Evolutionary conservation across 2,888 invertebrate species (phyloP).

Genomic region (Ligdia adustata): DNA sequence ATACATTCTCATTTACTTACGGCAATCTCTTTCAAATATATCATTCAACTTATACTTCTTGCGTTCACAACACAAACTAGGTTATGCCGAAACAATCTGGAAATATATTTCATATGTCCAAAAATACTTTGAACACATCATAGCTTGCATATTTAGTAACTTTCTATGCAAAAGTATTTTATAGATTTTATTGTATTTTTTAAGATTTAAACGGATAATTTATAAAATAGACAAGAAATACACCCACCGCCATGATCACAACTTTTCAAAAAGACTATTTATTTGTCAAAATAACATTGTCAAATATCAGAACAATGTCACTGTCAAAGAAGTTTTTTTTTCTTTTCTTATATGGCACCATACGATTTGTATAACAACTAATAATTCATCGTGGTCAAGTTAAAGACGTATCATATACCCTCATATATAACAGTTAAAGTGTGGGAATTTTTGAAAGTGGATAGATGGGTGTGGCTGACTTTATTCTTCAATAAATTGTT

Average conservation of each 20-base stretch:
- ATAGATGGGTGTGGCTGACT: too few species aligned
- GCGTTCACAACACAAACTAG: slow-evolving; percentile 43
- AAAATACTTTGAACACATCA: slow-evolving; percentile 40
- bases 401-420: too few species aligned
- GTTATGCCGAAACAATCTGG: slow-evolving; percentile 51
- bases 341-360: too few species aligned
- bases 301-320: slow-evolving; percentile 1
- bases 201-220: slow-evolving; percentile 67
- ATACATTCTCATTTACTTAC: slow-evolving; percentile 45
- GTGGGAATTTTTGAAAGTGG: too few species aligned
- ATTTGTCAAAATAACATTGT: slow-evolving; percentile 24
- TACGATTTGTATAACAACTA: too few species aligned
- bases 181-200: slow-evolving; percentile 15
- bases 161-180: neutral
- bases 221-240: slow-evolving; percentile 51
- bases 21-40: slow-evolving; percentile 25
- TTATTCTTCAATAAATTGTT: too few species aligned
- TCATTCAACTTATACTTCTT: slow-evolving; percentile 28
- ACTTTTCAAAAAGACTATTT: slow-evolving; percentile 58
- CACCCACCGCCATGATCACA: slow-evolving; percentile 81
- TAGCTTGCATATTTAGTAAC: slow-evolving; percentile 4
- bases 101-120: slow-evolving; percentile 4
- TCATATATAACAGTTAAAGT: too few species aligned
- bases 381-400: too few species aligned
- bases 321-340: neutral